Evolutionary conservation across 2,888 invertebrate genomes (phyloP), one percentile per base, ranked within the genome.

Genomic region (Harmothoe impar): DNA sequence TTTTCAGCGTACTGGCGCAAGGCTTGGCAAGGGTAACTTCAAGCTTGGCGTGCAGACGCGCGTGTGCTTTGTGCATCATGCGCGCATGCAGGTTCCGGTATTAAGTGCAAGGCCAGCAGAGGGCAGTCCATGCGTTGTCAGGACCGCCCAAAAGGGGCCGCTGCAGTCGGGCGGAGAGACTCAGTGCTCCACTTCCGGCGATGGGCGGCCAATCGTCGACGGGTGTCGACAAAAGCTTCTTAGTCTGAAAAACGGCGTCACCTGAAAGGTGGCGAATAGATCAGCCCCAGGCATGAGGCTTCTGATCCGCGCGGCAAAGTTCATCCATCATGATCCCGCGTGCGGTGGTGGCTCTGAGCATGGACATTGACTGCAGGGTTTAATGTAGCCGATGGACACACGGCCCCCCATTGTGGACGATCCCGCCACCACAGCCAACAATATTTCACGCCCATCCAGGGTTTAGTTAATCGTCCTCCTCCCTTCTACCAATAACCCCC

Each of bases 231-330:
- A 68, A 68, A 68, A 72, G 72, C 72, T 72, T 29, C 29, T 72
- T 72, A 72, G 81, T 81, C 23, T 81, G 81, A 35, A 81, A 43
- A 43, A 81, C 81, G 81, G 43, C 43, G 81, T 81, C 81, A 43
- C 81, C 33, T 81, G 33, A 33, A 33, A 23, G 23, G 81, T 20
- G 35, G n/a, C 20, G 81, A 43, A 81, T 81, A 81, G 33, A 81
- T 43, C 35, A 81, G 81, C 35, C 33, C 15, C 81, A 17, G 81
- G 43, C 17, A 20, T 15, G 31, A 43, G 81, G 77, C 77, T 77
- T 77, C 29, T 77, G 77, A 31, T 77, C 77, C 77, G 77, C 29
- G 1, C 3, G 15, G 25, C 31, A 77, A 31, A 77, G 77, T 31
- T 31, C 77, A 77, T 77, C 77, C 77, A 31, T 31, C 31, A 31